These are phyloP conservation scores for Drosophila emarginata DNA, from an alignment of 2,888 invertebrate genomes.

Conservation along the genomic window DNA sequence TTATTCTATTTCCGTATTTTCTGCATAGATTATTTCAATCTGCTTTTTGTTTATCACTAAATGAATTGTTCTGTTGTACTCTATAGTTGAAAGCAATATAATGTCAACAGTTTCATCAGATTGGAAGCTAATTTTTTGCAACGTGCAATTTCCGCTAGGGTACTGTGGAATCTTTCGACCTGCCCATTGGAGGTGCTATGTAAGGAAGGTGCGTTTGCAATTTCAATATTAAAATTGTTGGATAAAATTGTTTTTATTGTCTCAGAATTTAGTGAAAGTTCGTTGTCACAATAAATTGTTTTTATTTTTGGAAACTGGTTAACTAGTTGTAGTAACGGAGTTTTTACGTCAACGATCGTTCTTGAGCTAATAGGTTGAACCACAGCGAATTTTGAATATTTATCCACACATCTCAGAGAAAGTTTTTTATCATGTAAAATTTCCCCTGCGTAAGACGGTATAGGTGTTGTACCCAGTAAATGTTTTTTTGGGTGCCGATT, in stretches of 20 bases:
- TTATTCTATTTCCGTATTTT: neutral
- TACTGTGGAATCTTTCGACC: neutral
- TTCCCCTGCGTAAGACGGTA: conserved; percentile 1
- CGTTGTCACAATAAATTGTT: conserved; percentile 38
- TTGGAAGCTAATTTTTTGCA: neutral
- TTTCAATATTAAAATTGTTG: conserved; percentile 2
- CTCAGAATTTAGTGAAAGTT: conserved; percentile 5
- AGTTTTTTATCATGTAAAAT: conserved; percentile 4
- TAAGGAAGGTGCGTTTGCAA: neutral
- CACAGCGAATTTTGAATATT: conserved; percentile 38
- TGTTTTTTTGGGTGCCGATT: conserved; percentile 10
- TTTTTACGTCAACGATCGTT: conserved; percentile 33
- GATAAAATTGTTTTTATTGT: neutral
- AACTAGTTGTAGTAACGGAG: conserved; percentile 22
- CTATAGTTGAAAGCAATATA: neutral
- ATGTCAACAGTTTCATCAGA: neutral
- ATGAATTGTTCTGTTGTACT: conserved; percentile 9
- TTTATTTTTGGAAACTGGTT: conserved; percentile 30
- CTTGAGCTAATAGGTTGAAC: conserved; percentile 31
- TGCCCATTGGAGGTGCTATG: conserved; percentile 15
- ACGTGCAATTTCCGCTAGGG: neutral
- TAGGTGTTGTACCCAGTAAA: conserved; percentile 2
- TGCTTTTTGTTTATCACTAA: neutral
- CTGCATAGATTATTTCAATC: neutral
- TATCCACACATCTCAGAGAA: conserved; percentile 21